These are phyloP conservation scores for Piscicola geometra DNA, from an alignment of 2,888 invertebrate species.

Conservation along the genomic window DNA sequence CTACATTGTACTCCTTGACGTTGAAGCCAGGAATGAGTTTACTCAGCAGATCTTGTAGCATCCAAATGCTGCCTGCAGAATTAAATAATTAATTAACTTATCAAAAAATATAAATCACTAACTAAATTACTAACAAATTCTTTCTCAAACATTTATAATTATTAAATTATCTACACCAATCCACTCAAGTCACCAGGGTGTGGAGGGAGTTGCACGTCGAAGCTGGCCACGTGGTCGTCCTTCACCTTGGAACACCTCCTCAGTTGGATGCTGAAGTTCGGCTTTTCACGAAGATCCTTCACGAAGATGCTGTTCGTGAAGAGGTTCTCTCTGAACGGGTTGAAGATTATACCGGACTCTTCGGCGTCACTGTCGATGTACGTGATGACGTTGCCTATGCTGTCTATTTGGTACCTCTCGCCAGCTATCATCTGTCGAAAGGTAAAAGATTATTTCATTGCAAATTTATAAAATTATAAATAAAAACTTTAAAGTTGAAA, in stretches of 20 bases:
- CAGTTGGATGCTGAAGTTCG: not conserved
- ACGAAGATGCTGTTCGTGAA: slow-evolving; percentile 17
- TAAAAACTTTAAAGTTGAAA: too few relatives aligned
- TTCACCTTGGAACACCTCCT: not conserved
- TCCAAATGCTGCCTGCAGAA: not conserved
- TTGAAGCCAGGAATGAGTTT: not conserved
- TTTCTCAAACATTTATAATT: too few relatives aligned
- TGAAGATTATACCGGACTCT: slow-evolving; percentile 5
- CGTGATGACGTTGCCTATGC: slow-evolving; percentile 12
- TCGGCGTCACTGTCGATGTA: slow-evolving; percentile 15
- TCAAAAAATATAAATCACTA: too few relatives aligned
- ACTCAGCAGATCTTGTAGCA: not conserved
- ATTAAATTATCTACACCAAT: too few relatives aligned
- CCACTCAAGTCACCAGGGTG: not conserved
- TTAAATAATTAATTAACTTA: not conserved
- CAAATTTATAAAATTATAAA: not conserved
- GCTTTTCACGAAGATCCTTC: slow-evolving; percentile 11
- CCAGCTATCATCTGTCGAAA: slow-evolving; percentile 5
- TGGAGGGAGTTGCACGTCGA: slow-evolving; percentile 3
- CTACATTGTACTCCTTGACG: not conserved
- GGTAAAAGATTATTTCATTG: not conserved
- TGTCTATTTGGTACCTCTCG: slow-evolving; percentile 17
- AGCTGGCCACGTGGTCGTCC: slow-evolving; percentile 7
- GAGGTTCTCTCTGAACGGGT: slow-evolving; percentile 26
- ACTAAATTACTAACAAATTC: too few relatives aligned